phyloP scores from a whole-genome alignment of 2,113 vertebrate species.

The Gambusia holbrooki region DNA sequence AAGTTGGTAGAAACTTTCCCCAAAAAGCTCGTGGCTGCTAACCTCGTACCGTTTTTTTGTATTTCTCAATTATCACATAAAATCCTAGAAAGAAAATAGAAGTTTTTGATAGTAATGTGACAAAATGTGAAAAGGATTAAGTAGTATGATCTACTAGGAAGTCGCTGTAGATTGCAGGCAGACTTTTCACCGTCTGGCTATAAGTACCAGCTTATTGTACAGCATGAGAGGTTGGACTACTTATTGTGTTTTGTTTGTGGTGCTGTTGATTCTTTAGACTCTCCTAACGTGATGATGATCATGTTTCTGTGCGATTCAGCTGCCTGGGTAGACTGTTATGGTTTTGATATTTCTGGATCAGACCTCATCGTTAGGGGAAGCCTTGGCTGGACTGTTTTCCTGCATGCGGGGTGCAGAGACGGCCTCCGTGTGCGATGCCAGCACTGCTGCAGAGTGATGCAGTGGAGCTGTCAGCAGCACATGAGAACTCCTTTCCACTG shows the following conservation, averaged over 20 bases:
- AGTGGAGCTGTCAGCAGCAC: conserved; percentile 64
- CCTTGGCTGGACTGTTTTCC: conserved; percentile 60
- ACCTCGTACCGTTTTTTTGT: not conserved
- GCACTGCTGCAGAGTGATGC: conserved; percentile 78
- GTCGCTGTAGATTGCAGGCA: not conserved
- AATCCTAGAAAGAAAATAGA: not conserved
- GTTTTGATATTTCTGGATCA: conserved; percentile 51
- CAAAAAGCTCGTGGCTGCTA: too few relatives aligned
- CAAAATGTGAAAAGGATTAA: not conserved
- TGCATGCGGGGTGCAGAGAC: conserved; percentile 53
- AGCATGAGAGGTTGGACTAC: not conserved
- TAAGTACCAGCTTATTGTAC: conserved; percentile 18
- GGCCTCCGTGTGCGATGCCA: conserved; percentile 43
- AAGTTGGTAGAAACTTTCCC: too few relatives aligned
- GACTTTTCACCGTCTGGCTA: not conserved
- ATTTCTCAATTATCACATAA: not conserved
- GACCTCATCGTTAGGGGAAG: conserved; percentile 48
- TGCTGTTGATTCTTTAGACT: not conserved
- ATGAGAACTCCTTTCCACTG: conserved; percentile 54
- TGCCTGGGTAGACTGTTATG: not conserved
- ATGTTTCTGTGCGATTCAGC: not conserved
- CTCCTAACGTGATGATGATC: not conserved
- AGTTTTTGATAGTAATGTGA: not conserved
- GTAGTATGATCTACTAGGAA: not conserved
- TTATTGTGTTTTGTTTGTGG: not conserved